Evolutionary conservation across 1,140 invertebrate genomes (phyloP).

Genomic region (Alviniconcha marisindica): DNA sequence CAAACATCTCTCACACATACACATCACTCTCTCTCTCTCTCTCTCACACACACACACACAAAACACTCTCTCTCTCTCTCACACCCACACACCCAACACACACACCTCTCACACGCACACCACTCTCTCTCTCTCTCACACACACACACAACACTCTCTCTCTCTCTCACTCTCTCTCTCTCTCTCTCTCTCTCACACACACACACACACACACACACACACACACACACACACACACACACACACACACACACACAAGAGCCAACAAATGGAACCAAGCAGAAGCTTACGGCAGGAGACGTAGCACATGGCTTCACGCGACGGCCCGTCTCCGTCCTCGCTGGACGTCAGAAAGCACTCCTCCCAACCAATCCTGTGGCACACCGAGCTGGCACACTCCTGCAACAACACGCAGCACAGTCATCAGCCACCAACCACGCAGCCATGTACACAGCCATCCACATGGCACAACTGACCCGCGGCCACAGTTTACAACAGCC

Average conservation of each 20-base stretch:
- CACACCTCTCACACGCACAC: too few species aligned
- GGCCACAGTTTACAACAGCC: too few species aligned
- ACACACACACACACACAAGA: background rate
- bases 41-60: too few species aligned
- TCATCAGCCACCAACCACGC: too few species aligned
- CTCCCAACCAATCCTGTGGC: conserved; percentile 93
- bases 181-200: background rate
- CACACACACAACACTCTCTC: background rate
- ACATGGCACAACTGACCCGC: too few species aligned
- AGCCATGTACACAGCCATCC: too few species aligned
- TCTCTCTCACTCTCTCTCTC: background rate
- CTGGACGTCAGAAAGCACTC: conserved; percentile 97
- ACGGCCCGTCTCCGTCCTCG: conserved; percentile 56
- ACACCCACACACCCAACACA: too few species aligned
- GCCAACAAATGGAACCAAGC: background rate
- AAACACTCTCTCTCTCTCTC: too few species aligned
- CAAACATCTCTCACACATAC: too few species aligned
- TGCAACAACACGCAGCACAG: conserved; percentile 54
- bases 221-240: background rate
- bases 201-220: background rate
- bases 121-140: too few species aligned
- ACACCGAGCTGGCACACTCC: conserved; percentile 97
- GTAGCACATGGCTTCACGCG: conserved; percentile 91
- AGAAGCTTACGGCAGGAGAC: conserved; percentile 85
- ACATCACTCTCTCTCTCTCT: too few species aligned